phyloP scores from a whole-genome alignment of 2,797 vertebrate species.

The Lophotriccus pileatus region DNA sequence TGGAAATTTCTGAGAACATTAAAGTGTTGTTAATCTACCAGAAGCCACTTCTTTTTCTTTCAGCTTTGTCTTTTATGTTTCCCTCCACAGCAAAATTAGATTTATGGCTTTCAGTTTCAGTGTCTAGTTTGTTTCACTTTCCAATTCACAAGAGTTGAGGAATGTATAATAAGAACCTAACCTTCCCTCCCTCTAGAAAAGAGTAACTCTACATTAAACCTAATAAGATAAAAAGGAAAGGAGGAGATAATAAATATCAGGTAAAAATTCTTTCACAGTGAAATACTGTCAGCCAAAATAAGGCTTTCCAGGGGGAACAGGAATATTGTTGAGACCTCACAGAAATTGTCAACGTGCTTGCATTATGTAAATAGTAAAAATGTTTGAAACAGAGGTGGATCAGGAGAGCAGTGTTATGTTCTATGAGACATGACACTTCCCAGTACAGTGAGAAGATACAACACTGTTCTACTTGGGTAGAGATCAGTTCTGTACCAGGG shows the following conservation, averaged over 20 bases:
- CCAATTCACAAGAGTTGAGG: background rate
- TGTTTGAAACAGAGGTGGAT: background rate
- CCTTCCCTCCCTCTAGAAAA: background rate
- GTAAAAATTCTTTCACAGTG: background rate
- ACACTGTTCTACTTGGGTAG: background rate
- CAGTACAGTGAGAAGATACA: background rate
- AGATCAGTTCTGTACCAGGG: background rate
- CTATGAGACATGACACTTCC: background rate
- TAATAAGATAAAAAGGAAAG: background rate
- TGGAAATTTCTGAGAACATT: background rate
- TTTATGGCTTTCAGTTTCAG: background rate
- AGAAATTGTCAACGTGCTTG: background rate
- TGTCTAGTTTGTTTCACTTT: conserved; percentile 41
- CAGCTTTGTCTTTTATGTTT: background rate
- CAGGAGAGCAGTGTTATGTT: background rate
- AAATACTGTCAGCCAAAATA: background rate
- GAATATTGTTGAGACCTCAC: background rate
- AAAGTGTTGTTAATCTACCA: background rate
- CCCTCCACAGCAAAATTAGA: background rate
- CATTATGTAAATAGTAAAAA: background rate
- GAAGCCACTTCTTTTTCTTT: background rate
- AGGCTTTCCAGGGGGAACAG: background rate
- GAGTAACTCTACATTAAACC: background rate
- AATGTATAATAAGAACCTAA: background rate
- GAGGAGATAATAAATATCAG: background rate